phyloP scores from a whole-genome alignment of 2,113 vertebrate species.

The Sturnus vulgaris region DNA sequence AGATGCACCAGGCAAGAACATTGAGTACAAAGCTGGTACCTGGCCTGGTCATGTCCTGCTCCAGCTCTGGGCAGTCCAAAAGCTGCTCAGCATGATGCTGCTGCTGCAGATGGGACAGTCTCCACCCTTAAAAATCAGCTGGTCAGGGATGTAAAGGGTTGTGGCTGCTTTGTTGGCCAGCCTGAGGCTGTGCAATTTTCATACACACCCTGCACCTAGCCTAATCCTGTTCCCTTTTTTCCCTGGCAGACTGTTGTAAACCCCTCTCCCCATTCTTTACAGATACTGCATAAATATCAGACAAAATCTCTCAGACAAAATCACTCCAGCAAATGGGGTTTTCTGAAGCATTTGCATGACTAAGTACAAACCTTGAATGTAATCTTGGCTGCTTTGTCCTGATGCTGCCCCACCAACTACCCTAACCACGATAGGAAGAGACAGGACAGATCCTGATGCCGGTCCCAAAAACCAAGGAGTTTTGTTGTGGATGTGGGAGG shows the following conservation, averaged over 20 bases:
- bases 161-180: not conserved
- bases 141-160: rapidly evolving
- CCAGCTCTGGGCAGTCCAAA: not conserved
- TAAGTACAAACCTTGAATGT: not conserved
- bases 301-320: not conserved
- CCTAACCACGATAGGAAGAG: rapidly evolving
- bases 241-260: not conserved
- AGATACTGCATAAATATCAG: not conserved
- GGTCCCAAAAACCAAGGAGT: not conserved
- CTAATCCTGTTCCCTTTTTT: not conserved
- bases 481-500: not conserved
- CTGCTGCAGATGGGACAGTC: not conserved
- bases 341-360: not conserved
- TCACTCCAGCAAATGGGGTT: not conserved
- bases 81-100: not conserved
- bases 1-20: not conserved
- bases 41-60: not conserved
- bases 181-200: not conserved
- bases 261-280: not conserved
- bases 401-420: not conserved
- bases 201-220: too few species aligned
- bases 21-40: not conserved
- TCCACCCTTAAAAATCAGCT: not conserved
- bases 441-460: not conserved
- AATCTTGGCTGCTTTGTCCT: not conserved